Conservation (phyloP, 2,113 vertebrate genomes). For the Emydura subglobosa region DNA sequence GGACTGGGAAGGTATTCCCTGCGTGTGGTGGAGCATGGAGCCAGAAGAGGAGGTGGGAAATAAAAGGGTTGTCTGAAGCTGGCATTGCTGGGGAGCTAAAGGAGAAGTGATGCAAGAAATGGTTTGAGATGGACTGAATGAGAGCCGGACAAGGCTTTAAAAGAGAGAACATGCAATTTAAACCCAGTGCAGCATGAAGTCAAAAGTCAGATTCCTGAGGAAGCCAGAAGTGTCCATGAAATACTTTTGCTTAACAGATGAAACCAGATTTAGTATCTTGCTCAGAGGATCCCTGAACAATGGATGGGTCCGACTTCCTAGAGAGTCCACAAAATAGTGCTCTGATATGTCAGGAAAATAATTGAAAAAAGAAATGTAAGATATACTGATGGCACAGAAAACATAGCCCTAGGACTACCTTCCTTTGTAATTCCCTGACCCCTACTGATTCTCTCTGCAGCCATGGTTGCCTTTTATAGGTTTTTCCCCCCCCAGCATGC, state of each 20-base stretch:
- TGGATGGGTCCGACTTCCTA: not conserved
- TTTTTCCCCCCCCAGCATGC: no score
- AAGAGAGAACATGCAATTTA: not conserved
- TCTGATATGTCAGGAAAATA: not conserved
- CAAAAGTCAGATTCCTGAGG: not conserved
- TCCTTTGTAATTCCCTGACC: not conserved
- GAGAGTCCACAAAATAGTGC: not conserved
- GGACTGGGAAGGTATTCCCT: not conserved
- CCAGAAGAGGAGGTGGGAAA: no score
- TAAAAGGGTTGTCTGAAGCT: rapidly evolving
- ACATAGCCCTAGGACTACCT: not conserved
- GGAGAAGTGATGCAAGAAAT: not conserved
- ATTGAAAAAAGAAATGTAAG: not conserved
- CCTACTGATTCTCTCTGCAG: no score
- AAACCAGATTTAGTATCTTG: not conserved
- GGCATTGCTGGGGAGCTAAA: rapidly evolving
- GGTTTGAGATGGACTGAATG: not conserved
- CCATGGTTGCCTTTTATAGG: no score
- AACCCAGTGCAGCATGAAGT: rapidly evolving
- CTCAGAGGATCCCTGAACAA: not conserved
- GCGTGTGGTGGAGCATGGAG: no score
- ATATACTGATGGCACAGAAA: not conserved
- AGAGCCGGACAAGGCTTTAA: not conserved
- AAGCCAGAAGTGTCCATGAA: not conserved
- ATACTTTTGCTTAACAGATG: not conserved